phyloP scores from a whole-genome alignment of 1,140 invertebrate genomes.

The Arion vulgaris region DNA sequence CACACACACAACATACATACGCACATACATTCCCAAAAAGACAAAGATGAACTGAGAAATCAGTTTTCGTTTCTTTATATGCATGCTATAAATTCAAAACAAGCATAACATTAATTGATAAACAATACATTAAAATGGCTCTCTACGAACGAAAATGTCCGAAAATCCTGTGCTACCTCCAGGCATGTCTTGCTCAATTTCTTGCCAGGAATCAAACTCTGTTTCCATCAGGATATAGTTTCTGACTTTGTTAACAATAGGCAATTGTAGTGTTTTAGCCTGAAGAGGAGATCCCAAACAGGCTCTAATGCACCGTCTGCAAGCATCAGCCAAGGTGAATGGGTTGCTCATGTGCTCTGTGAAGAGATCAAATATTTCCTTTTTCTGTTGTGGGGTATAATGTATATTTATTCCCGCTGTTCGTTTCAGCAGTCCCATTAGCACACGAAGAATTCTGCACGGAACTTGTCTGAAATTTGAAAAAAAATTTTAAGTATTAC shows the following conservation, averaged over 20 bases:
- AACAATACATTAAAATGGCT: not conserved
- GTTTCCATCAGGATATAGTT: conserved; percentile 61
- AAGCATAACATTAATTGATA: not conserved
- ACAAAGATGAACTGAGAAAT: no score
- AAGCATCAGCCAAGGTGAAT: conserved; percentile 54
- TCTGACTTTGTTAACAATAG: conserved; percentile 58
- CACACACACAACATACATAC: no score
- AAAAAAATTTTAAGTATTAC: conserved; percentile 3
- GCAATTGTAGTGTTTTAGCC: conserved; percentile 51
- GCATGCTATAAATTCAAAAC: not conserved
- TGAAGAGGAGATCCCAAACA: conserved; percentile 49
- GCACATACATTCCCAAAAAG: no score
- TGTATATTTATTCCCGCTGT: conserved; percentile 53
- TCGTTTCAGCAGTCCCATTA: conserved; percentile 55
- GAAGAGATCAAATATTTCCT: conserved; percentile 58
- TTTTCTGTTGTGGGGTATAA: conserved; percentile 49
- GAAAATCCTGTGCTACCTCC: conserved; percentile 30
- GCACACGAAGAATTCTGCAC: conserved; percentile 41
- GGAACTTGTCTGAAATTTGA: conserved; percentile 11
- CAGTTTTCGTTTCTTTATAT: no score
- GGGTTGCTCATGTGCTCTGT: conserved; percentile 47
- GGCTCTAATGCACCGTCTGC: conserved; percentile 54
- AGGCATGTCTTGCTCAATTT: conserved; percentile 36
- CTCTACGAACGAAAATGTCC: conserved; percentile 16
- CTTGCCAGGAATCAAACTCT: conserved; percentile 47